Evolutionary conservation across 2,113 vertebrate species (phyloP).

Genomic region (Patagioenas fasciata): DNA sequence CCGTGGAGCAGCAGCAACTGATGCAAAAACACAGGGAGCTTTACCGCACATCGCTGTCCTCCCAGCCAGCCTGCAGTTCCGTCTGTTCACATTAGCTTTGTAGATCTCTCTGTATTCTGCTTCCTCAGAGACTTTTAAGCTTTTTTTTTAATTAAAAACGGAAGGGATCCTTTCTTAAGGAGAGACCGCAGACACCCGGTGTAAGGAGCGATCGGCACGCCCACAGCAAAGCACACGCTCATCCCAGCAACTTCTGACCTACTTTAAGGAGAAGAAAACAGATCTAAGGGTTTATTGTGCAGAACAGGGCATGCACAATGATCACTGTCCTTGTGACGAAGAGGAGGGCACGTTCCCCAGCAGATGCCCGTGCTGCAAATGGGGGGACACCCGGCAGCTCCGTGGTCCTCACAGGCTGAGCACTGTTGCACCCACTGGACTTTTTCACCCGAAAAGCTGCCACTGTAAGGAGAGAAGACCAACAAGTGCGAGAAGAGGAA

Average conservation of each 20-base stretch:
- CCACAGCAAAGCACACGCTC: not conserved
- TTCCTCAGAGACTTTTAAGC: not conserved
- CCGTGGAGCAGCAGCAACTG: rapidly evolving
- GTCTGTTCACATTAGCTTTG: not conserved
- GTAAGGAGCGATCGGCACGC: not conserved
- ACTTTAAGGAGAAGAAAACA: not conserved
- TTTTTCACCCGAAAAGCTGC: not conserved
- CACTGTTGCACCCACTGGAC: not conserved
- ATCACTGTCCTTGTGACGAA: not conserved
- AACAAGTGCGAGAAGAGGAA: not conserved
- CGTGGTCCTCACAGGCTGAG: rapidly evolving
- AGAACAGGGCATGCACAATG: not conserved
- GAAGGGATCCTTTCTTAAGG: not conserved
- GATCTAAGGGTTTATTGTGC: not conserved
- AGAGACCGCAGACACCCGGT: not conserved
- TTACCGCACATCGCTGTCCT: rapidly evolving
- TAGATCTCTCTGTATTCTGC: not conserved
- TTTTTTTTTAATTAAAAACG: not conserved
- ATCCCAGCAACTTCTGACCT: conserved; percentile 11
- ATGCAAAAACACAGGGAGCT: not conserved
- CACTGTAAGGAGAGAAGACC: not conserved
- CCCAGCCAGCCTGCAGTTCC: not conserved
- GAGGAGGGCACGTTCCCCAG: not conserved
- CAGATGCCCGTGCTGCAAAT: rapidly evolving
- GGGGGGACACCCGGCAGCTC: not conserved